These are phyloP conservation scores for Ellobius talpinus DNA, from an alignment of 2,113 vertebrate genomes.

Conservation along the genomic window DNA sequence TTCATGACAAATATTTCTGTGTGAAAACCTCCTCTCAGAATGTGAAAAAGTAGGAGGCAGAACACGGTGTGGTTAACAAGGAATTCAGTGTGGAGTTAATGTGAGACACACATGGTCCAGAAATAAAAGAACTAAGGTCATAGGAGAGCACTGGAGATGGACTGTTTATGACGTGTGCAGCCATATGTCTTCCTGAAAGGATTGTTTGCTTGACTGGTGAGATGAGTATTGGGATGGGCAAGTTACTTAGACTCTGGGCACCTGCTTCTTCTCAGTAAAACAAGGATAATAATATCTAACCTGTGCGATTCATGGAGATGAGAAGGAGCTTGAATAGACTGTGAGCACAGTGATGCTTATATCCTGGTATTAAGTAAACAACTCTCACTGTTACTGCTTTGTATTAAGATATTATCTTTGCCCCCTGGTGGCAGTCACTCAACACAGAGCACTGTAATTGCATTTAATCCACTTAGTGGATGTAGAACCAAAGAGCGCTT, in stretches of 20 bases:
- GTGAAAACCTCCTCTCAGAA: not conserved
- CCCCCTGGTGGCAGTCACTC: not conserved
- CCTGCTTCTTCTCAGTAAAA: slow-evolving; percentile 34
- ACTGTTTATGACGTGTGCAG: not conserved
- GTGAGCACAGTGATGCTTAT: not conserved
- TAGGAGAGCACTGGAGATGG: not conserved
- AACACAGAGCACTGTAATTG: not conserved
- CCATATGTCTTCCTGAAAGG: not conserved
- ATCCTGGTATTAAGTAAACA: slow-evolving; percentile 32
- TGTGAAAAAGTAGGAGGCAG: not conserved
- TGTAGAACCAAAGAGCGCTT: not conserved
- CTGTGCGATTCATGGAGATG: not conserved
- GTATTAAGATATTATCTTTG: slow-evolving; percentile 45
- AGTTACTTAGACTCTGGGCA: not conserved
- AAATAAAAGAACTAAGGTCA: not conserved
- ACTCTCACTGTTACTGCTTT: slow-evolving; percentile 15
- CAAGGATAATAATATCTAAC: not conserved
- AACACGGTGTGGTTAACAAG: not conserved
- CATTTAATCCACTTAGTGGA: slow-evolving; percentile 17
- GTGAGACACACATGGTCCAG: not conserved
- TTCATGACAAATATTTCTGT: slow-evolving; percentile 7
- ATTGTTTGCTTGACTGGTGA: not conserved
- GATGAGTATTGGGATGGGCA: not conserved
- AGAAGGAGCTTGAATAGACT: not conserved
- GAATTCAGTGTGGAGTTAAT: not conserved